These are phyloP conservation scores for Panulirus ornatus DNA, from an alignment of 1,140 invertebrate genomes.

Conservation along the genomic window DNA sequence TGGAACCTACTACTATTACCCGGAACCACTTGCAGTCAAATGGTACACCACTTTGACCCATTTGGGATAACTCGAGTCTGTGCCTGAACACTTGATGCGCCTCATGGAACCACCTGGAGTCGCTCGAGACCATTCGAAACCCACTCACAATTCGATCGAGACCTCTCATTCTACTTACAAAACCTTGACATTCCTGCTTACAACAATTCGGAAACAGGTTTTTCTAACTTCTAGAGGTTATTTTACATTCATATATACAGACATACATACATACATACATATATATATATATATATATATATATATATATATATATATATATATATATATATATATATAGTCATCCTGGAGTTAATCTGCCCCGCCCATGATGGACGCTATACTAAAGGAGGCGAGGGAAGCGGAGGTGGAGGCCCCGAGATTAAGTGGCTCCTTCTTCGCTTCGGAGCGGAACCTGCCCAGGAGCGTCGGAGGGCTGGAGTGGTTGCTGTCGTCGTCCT, in stretches of 20 bases:
- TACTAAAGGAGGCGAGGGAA: constrained; percentile 63
- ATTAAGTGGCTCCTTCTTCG: constrained; percentile 50
- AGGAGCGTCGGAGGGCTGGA: constrained; percentile 61
- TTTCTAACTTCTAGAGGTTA: background rate
- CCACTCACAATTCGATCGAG: too few species aligned
- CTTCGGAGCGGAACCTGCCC: constrained; percentile 31
- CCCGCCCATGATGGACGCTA: constrained; percentile 62
- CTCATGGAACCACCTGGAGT: background rate
- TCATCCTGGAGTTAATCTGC: constrained; percentile 13
- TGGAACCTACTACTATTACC: too few species aligned
- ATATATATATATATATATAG: background rate
- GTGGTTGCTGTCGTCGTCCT: constrained; percentile 60
- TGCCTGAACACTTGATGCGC: background rate
- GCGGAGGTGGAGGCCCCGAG: constrained; percentile 61
- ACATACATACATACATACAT: background rate
- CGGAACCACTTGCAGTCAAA: too few species aligned
- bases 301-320: background rate
- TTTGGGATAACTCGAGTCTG: too few species aligned
- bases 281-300: background rate
- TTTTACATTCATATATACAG: background rate
- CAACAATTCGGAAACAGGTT: background rate
- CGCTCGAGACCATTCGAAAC: background rate
- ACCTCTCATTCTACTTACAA: too few species aligned
- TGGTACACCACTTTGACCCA: too few species aligned
- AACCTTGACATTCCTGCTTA: background rate